Evolutionary conservation across 2,113 vertebrate species (phyloP).

Genomic region (Raja brachyura): DNA sequence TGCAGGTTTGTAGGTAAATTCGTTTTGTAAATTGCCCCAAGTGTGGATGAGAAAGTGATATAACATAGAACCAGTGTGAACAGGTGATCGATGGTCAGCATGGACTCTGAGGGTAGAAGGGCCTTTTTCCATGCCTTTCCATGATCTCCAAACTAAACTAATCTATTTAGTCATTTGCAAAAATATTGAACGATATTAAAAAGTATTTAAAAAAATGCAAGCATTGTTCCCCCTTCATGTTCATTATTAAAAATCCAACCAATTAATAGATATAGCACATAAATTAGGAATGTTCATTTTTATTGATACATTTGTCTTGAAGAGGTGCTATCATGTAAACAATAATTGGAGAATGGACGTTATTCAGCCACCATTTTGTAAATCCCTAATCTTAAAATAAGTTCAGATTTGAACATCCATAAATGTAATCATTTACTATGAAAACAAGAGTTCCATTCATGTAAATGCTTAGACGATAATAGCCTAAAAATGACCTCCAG

Average conservation of each 20-base stretch:
- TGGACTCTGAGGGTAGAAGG: no score
- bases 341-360: conserved; percentile 25
- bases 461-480: conserved; percentile 25
- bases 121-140: no score
- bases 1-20: no score
- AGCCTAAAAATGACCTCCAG: conserved; percentile 24
- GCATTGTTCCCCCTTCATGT: neutral
- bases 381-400: conserved; percentile 27
- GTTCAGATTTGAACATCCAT: conserved; percentile 27
- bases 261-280: neutral
- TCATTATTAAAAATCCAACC: neutral
- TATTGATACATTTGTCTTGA: conserved; percentile 21
- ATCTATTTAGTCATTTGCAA: neutral
- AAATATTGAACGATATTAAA: neutral
- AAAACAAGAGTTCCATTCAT: conserved; percentile 33
- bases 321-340: conserved; percentile 34
- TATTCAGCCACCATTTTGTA: conserved; percentile 21
- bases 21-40: no score
- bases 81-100: no score
- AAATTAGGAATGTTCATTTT: conserved; percentile 36
- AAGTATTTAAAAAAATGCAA: neutral
- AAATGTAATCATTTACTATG: conserved; percentile 32
- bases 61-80: no score
- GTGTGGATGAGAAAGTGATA: no score
- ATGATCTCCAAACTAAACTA: neutral